Evolutionary conservation across 2,888 invertebrate species (phyloP), one percentile per base, ranked within the genome.

Genomic region (Caenorhabditis sulstoni): DNA sequence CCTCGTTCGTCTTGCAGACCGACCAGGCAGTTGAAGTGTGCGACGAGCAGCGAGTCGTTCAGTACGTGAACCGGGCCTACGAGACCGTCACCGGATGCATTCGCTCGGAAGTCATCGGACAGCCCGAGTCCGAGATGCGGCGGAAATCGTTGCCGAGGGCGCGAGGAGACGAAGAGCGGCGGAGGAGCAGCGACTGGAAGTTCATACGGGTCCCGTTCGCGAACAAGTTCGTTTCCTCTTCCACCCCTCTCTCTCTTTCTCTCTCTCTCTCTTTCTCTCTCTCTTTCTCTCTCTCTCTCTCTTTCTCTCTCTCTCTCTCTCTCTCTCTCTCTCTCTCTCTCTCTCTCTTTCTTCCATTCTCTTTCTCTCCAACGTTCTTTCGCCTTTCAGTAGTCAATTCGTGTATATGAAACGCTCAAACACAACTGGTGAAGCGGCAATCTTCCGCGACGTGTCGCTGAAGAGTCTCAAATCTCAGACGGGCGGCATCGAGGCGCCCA

Each of bases 31-130:
- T 89, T 49, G 87, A 89, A 78, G 89, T 90, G 66, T 89, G 88
- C 80, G 89, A 90, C 79, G 89, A 89, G 58, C 68, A 80, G 23
- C 85, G 87, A 61, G 77, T 88, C 12, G 87, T 91, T 82, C 90
- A 92, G 90, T 92, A 91, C 88, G 92, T 92, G 62, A 92, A 92
- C 81, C 90, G 90, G 12, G 91, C 91, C 4, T 91, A 91, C 85
- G 92, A 92, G 85, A 84, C 89, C 29, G 75, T 91, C 65, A 91
- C 91, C 37, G 92, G 92, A 8, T 91, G 90, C 84, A 86, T 87
- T 11, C 87, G 90, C 55, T 89, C 90, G n/a, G 92, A 92, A 74
- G 86, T 86, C 14, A 79, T 86, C 45, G 86, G 86, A 14, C 80
- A 82, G 47, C 84, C 84, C 3, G 84, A 84, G 49, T 84, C 84